Evolutionary conservation across 2,797 vertebrate species (phyloP), one percentile per base, ranked within the genome.

Genomic region (Erithacus rubecula): DNA sequence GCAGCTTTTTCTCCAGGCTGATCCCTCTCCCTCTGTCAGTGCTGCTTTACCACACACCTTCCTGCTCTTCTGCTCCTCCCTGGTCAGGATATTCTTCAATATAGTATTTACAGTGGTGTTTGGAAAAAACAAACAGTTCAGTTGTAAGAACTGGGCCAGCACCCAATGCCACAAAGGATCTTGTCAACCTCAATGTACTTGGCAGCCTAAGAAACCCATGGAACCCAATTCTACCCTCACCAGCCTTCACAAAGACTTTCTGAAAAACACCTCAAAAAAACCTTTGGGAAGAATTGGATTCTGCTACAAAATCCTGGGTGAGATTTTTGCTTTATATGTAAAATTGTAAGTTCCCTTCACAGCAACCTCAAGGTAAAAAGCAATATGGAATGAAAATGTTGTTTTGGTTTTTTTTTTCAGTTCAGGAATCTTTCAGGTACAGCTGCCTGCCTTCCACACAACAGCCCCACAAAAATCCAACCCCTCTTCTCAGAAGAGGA

Each of bases 141-240:
- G 27, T 39, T 2, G 0, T 30, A 91, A 70, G 68, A 74, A 70
- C 29, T 5, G 18, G 59, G 41, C 59, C 74, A 80, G 32, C 52
- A 60, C 60, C 24, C 87, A 67, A 1, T 15, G 46, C 37, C 71
- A 85, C 64, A 80, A 72, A 87, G 58, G 56, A 46, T 60, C 79
- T 24, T 32, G 29, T 60, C 44, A 77, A 32, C 18, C 19, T 74
- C 1, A 0, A 49, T 26, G n/a, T 5, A 17, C 20, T 29, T 17
- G 2, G 51, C 81, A 87, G 59, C 59, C 63, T 34, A 6, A 0
- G 0, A 71, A 84, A 75, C 30, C 32, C 5, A 1, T 0, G 0
- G 53, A 41, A 62, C 43, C 65, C 92, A 83, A 7, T 62, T 75
- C 55, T 26, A 59, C 9, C 29, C 70, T 27, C 19, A 30, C 6